These are phyloP conservation scores for Nomada fabriciana DNA, from an alignment of 2,888 invertebrate genomes.

Conservation along the genomic window DNA sequence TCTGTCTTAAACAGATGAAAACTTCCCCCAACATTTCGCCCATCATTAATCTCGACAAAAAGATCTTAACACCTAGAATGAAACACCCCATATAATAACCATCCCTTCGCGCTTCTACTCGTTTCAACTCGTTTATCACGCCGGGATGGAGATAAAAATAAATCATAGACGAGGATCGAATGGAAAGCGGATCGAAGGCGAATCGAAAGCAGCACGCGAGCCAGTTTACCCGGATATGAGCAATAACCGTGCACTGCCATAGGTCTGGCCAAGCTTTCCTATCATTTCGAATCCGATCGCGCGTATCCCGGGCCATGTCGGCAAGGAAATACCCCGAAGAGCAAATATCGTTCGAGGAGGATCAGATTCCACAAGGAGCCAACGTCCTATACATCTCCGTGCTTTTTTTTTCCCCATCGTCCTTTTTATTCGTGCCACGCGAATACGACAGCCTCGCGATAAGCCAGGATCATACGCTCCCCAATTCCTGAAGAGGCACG, in stretches of 20 bases:
- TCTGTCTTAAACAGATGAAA: too few species aligned
- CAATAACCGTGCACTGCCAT: slow-evolving; percentile 50
- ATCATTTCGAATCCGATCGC: slow-evolving; percentile 55
- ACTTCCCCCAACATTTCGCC: too few species aligned
- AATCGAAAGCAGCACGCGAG: neutral
- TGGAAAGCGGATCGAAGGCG: neutral
- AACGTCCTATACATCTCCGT: slow-evolving; percentile 26
- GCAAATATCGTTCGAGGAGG: slow-evolving; percentile 47
- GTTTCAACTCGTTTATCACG: too few species aligned
- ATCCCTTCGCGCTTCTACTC: too few species aligned
- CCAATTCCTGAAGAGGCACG: slow-evolving; percentile 10
- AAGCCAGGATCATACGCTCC: slow-evolving; percentile 38
- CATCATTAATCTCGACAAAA: too few species aligned
- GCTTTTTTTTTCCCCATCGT: slow-evolving; percentile 33
- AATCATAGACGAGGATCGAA: too few species aligned
- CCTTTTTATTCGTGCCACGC: slow-evolving; percentile 15
- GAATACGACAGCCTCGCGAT: slow-evolving; percentile 5
- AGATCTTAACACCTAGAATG: too few species aligned
- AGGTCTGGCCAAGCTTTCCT: slow-evolving; percentile 20
- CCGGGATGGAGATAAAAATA: too few species aligned
- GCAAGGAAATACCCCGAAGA: slow-evolving; percentile 25
- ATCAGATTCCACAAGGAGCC: slow-evolving; percentile 35
- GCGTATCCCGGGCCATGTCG: slow-evolving; percentile 41
- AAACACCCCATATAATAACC: too few species aligned
- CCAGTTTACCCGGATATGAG: slow-evolving; percentile 35